These are phyloP conservation scores for Pachypeltis micranthus DNA, from an alignment of 1,140 invertebrate species.

Conservation along the genomic window DNA sequence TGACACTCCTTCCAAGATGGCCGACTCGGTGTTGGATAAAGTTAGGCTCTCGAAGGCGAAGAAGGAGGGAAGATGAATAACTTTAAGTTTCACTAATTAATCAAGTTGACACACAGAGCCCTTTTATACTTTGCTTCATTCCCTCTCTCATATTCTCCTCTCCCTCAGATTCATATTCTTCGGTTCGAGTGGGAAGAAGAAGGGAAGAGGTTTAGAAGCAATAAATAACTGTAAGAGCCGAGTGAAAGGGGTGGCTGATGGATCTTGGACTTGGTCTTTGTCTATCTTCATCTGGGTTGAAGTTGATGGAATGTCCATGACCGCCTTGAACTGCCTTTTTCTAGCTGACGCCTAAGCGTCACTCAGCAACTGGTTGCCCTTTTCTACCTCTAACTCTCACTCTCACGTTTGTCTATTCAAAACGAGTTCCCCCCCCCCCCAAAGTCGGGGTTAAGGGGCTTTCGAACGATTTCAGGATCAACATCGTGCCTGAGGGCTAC, in stretches of 20 bases:
- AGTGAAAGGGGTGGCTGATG: constrained; percentile 3
- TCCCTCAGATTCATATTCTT: constrained; percentile 8
- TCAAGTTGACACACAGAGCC: constrained; percentile 23
- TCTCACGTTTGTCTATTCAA: no score
- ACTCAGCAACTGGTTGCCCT: no score
- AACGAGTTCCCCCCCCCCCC: no score
- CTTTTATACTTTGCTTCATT: constrained; percentile 8
- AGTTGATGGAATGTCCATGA: constrained; percentile 4
- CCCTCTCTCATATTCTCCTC: not conserved
- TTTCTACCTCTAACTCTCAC: no score
- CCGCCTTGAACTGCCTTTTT: no score
- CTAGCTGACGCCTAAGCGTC: no score
- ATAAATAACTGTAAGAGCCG: constrained; percentile 8
- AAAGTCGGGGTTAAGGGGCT: no score
- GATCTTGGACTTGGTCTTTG: constrained; percentile 1
- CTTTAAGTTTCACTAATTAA: constrained; percentile 26
- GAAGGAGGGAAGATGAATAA: constrained; percentile 22
- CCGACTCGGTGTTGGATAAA: constrained; percentile 20
- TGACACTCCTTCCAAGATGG: constrained; percentile 20
- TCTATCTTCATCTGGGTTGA: not conserved
- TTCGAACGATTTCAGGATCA: no score
- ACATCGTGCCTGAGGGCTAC: no score
- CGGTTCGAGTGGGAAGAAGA: not conserved
- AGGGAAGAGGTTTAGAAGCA: not conserved
- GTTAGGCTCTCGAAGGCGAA: constrained; percentile 19